Conservation (phyloP, 2,113 vertebrate genomes). For the Microcebus griseorufus region DNA sequence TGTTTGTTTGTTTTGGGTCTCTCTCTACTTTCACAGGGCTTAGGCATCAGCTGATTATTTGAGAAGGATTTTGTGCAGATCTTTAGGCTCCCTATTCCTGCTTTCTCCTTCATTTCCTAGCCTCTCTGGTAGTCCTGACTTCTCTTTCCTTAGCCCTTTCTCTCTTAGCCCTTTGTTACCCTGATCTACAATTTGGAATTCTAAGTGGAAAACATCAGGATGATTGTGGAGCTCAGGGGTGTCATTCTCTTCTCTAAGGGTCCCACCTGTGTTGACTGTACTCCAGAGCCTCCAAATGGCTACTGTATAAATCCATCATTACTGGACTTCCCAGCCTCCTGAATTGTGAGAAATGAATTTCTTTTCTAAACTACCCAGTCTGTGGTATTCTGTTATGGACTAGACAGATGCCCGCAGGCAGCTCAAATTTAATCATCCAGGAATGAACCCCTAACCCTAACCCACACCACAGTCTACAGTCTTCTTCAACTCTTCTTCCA, state of each 20-base stretch:
- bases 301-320: not conserved
- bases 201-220: not conserved
- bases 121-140: not conserved
- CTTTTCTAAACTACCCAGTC: not conserved
- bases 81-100: not conserved
- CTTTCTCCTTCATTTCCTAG: not conserved
- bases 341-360: not conserved
- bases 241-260: not conserved
- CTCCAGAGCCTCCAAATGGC: not conserved
- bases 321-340: not conserved
- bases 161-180: not conserved
- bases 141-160: not conserved
- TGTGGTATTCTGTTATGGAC: not conserved
- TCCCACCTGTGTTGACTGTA: not conserved
- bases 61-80: not conserved
- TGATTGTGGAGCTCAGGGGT: not conserved
- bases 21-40: not conserved
- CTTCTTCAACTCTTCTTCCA: not conserved
- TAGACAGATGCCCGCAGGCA: not conserved
- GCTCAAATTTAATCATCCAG: not conserved
- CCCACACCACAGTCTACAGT: not conserved
- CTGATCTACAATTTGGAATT: not conserved
- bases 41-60: not conserved
- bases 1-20: not conserved
- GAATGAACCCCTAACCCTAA: not conserved